Evolutionary conservation across 1,140 invertebrate species (phyloP).

Genomic region (Macrotrachela quadricornifera): DNA sequence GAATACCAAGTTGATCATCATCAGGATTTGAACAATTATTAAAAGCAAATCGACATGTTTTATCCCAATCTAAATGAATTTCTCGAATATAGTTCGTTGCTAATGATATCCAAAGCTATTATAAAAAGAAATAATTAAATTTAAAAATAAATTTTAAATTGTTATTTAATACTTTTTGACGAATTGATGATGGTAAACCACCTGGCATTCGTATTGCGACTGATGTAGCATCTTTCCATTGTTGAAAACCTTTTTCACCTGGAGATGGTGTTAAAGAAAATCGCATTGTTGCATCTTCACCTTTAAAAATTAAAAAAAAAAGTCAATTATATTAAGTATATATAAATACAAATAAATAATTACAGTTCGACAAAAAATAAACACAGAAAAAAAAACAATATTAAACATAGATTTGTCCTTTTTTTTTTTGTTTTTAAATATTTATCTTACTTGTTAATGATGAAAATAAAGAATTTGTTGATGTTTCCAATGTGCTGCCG

Average conservation of each 20-base stretch:
- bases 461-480: background rate
- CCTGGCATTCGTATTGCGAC: conserved; percentile 73
- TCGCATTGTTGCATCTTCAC: conserved; percentile 42
- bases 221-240: conserved; percentile 90
- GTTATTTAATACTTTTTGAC: conserved; percentile 45
- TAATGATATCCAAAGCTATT: conserved; percentile 55
- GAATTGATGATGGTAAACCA: conserved; percentile 71
- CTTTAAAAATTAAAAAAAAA: conserved; percentile 22
- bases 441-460: background rate
- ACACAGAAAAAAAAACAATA: background rate
- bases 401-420: background rate
- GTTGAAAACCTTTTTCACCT: conserved; percentile 47
- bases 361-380: background rate
- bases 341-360: background rate
- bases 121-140: too few species aligned
- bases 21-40: conserved; percentile 73
- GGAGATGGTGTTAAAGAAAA: conserved; percentile 26
- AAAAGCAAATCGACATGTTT: conserved; percentile 62
- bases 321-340: background rate
- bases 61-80: conserved; percentile 58
- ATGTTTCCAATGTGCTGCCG: too few species aligned
- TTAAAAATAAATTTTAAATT: background rate
- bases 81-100: conserved; percentile 64
- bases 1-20: conserved; percentile 77
- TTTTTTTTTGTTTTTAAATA: background rate